These are phyloP conservation scores for Cyphomyrus discorhynchus DNA, from an alignment of 2,113 vertebrate species.

Conservation along the genomic window DNA sequence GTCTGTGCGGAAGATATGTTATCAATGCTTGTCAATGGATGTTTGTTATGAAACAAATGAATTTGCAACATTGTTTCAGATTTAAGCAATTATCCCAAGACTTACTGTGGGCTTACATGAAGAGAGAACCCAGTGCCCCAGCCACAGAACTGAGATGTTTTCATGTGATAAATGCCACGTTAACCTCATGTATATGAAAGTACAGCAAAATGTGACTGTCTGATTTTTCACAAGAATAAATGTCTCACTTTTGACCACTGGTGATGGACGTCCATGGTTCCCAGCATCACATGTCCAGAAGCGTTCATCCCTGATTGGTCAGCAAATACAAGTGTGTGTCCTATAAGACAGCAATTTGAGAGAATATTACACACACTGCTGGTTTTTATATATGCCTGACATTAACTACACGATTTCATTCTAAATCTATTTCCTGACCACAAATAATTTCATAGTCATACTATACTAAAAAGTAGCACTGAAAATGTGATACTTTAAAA, in stretches of 20 bases:
- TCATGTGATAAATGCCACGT: background rate
- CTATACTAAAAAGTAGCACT: background rate
- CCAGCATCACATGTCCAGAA: conserved; percentile 83
- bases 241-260: conserved; percentile 84
- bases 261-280: conserved; percentile 91
- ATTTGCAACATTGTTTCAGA: background rate
- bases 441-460: background rate
- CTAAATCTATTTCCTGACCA: background rate
- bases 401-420: background rate
- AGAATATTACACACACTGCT: conserved; percentile 1
- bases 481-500: background rate
- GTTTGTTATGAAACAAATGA: no score
- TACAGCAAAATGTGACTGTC: background rate
- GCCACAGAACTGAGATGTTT: background rate
- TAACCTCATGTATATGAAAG: background rate
- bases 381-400: background rate
- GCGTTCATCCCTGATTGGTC: conserved; percentile 89
- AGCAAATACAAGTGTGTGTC: conserved; percentile 76
- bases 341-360: conserved; percentile 45
- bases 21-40: background rate
- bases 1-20: background rate
- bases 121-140: background rate
- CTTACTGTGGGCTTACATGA: background rate
- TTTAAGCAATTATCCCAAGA: background rate
- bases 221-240: conserved; percentile 3